Percentiles rank a stretch among this genome's conserved stretches.
Conservation (phyloP, 2,113 vertebrate genomes). For the Heterotis niloticus region DNA sequence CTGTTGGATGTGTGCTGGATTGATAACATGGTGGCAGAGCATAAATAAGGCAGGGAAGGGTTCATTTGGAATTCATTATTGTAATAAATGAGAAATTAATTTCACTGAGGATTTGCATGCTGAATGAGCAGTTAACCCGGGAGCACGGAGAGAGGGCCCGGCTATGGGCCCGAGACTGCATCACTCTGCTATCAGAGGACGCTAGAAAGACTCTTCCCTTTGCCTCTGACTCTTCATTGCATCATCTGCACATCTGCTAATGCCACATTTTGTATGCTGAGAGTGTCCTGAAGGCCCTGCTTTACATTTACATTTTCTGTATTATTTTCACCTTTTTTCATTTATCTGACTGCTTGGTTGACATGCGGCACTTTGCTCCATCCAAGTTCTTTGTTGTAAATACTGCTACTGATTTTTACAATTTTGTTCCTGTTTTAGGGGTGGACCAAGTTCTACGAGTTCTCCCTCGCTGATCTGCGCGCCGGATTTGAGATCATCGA, state of each 20-base stretch:
- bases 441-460: constrained; percentile 99
- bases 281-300: background rate
- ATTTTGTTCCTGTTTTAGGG: constrained; percentile 64
- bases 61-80: constrained; percentile 24
- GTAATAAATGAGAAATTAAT: constrained; percentile 18
- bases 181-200: background rate
- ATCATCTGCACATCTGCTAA: background rate
- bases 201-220: no score
- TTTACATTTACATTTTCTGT: background rate
- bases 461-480: constrained; percentile 91
- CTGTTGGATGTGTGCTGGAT: constrained; percentile 9
- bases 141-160: background rate
- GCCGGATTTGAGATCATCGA: constrained; percentile 92
- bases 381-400: background rate
- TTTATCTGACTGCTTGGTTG: background rate
- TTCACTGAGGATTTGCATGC: constrained; percentile 24
- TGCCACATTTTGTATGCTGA: background rate
- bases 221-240: background rate
- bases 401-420: background rate
- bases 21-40: constrained; percentile 16
- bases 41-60: constrained; percentile 20
- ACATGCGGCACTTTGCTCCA: background rate
- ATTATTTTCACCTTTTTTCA: background rate
- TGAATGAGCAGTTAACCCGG: background rate
- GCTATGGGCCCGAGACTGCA: background rate